phyloP scores from a whole-genome alignment of 1,140 invertebrate species.

The Lepidurus couesii region DNA sequence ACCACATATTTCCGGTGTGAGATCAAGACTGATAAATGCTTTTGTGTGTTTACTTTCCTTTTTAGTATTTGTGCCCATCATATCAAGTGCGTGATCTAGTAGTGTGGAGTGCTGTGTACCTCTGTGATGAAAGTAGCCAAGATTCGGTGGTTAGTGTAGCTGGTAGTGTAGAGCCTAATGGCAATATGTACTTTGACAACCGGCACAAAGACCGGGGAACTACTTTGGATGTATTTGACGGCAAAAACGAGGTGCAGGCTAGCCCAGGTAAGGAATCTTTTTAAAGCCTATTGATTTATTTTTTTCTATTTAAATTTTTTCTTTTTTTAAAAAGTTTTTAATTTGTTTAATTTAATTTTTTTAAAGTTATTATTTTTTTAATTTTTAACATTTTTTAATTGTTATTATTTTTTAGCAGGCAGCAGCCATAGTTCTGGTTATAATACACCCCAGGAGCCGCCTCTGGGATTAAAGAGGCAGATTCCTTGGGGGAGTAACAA shows the following conservation, averaged over 20 bases:
- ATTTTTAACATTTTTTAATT: constrained; percentile 4
- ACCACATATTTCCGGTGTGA: too few species aligned
- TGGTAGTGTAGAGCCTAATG: constrained; percentile 36
- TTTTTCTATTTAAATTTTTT: constrained; percentile 17
- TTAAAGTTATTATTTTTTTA: background rate
- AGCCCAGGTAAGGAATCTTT: constrained; percentile 28
- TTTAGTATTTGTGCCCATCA: constrained; percentile 75
- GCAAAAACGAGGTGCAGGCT: constrained; percentile 32
- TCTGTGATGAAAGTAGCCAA: constrained; percentile 48
- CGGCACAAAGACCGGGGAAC: background rate
- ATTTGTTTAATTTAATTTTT: background rate
- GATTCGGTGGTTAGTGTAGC: constrained; percentile 33
- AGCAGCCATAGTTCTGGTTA: background rate
- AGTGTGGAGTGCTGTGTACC: constrained; percentile 79
- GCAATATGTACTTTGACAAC: background rate
- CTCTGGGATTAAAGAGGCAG: background rate
- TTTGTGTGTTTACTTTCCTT: constrained; percentile 36
- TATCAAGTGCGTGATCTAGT: constrained; percentile 73
- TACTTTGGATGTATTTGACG: constrained; percentile 37
- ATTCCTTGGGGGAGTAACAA: background rate
- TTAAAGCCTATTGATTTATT: constrained; percentile 35
- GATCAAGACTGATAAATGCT: background rate
- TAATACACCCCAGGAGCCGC: background rate
- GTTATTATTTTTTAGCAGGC: background rate
- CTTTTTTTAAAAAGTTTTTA: background rate